A percentile compares a stretch with the other conserved stretches of the same genome.
These are phyloP conservation scores for Leucosticte australis DNA, from an alignment of 2,113 vertebrate species.

Conservation along the genomic window DNA sequence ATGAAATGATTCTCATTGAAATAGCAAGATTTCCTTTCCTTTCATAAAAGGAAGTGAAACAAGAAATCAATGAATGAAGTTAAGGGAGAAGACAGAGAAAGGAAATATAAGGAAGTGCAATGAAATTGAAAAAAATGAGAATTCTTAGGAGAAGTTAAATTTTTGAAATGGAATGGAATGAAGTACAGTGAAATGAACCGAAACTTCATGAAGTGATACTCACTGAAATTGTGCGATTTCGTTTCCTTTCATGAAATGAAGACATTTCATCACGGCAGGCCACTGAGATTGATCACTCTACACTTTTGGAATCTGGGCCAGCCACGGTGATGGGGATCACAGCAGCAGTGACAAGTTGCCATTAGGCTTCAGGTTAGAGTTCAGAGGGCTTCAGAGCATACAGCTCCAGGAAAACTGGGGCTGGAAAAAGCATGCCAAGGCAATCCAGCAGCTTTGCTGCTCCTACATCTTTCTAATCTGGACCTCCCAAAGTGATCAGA, in stretches of 20 bases:
- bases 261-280: fast-evolving
- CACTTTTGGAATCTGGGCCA: background rate
- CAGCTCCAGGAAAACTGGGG: background rate
- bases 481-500: background rate
- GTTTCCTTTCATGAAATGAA: background rate
- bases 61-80: background rate
- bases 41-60: background rate
- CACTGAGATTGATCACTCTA: background rate
- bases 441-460: background rate
- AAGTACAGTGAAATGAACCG: background rate
- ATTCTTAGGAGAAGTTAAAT: background rate
- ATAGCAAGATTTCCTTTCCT: background rate
- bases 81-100: background rate
- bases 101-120: background rate
- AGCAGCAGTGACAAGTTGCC: background rate
- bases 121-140: background rate
- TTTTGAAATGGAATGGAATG: background rate
- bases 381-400: background rate
- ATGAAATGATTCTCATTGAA: background rate
- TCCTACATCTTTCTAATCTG: background rate
- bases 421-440: background rate
- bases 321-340: background rate
- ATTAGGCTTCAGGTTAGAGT: background rate
- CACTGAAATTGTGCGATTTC: fast-evolving
- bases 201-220: background rate